A percentile compares a stretch with the other conserved stretches of the same genome.
Conservation (phyloP, 2,797 vertebrate genomes). For the Phrynocephalus forsythii region DNA sequence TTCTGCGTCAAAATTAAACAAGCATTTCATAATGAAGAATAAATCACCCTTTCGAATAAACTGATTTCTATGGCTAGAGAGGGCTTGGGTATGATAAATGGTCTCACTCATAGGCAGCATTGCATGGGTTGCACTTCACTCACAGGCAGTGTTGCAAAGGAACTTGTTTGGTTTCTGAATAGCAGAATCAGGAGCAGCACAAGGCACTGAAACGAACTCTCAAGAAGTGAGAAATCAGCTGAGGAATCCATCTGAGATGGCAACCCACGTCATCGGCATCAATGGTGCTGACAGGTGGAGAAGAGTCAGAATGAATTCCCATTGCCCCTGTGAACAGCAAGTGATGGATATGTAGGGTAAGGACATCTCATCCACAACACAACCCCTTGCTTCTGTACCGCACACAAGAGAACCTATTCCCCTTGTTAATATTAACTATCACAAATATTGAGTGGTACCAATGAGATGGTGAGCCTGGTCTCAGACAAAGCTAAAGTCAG, state of each 20-base stretch:
- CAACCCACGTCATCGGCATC: not conserved
- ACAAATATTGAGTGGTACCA: constrained; percentile 62
- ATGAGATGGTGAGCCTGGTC: constrained; percentile 66
- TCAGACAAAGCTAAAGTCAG: constrained; percentile 61
- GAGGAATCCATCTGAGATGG: not conserved
- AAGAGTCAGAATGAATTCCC: not conserved
- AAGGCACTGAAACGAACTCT: not conserved
- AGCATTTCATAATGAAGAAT: not conserved
- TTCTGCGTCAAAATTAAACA: not conserved
- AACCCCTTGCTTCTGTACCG: not conserved
- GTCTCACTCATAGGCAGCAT: too few species aligned
- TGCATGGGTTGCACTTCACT: not conserved
- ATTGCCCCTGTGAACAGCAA: not conserved
- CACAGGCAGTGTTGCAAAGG: not conserved
- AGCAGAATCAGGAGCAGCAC: not conserved
- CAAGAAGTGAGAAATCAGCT: not conserved
- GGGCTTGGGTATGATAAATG: too few species aligned
- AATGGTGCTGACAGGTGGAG: not conserved
- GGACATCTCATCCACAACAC: not conserved
- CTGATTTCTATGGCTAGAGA: not conserved
- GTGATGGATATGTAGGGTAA: not conserved
- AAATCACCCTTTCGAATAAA: not conserved
- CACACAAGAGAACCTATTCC: constrained; percentile 26
- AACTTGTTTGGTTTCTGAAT: not conserved
- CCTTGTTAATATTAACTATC: too few species aligned